Percentiles rank a stretch among this genome's conserved stretches.
These are phyloP conservation scores for Cephus rjabovi DNA, from an alignment of 2,888 invertebrate genomes.

Conservation along the genomic window DNA sequence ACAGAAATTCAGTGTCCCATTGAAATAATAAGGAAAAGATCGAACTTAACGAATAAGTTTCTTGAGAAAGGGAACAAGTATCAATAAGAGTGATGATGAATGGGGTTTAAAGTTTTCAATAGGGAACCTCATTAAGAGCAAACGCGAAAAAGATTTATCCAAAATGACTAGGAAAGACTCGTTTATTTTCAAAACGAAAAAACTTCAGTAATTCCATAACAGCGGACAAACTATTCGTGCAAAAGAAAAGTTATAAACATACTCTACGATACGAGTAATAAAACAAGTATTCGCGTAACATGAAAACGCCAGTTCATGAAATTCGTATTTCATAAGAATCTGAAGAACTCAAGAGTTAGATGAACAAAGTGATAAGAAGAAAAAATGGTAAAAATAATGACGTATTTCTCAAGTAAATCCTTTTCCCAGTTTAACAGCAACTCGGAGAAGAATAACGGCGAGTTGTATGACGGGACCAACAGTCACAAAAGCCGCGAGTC, in stretches of 20 bases:
- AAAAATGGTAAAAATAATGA: not conserved
- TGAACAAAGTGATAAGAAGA: not conserved
- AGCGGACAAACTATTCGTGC: too few relatives aligned
- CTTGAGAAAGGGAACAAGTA: not conserved
- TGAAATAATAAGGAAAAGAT: not conserved
- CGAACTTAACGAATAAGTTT: not conserved
- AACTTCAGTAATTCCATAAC: too few relatives aligned
- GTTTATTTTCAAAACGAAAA: not conserved
- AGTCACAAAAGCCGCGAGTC: not conserved
- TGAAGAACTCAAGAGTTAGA: not conserved
- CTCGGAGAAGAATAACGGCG: not conserved
- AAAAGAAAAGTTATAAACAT: too few relatives aligned
- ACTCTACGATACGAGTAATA: too few relatives aligned
- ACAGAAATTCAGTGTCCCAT: not conserved
- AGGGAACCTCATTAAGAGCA: not conserved
- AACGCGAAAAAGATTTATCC: not conserved
- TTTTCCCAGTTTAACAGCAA: not conserved
- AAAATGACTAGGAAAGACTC: not conserved
- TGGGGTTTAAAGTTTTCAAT: not conserved
- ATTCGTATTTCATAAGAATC: not conserved
- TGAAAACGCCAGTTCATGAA: not conserved
- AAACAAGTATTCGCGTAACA: not conserved
- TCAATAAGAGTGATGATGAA: not conserved
- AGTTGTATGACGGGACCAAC: not conserved
- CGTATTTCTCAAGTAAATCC: not conserved